Conservation (phyloP, 2,797 vertebrate genomes). For the Sebastolobus alascanus region DNA sequence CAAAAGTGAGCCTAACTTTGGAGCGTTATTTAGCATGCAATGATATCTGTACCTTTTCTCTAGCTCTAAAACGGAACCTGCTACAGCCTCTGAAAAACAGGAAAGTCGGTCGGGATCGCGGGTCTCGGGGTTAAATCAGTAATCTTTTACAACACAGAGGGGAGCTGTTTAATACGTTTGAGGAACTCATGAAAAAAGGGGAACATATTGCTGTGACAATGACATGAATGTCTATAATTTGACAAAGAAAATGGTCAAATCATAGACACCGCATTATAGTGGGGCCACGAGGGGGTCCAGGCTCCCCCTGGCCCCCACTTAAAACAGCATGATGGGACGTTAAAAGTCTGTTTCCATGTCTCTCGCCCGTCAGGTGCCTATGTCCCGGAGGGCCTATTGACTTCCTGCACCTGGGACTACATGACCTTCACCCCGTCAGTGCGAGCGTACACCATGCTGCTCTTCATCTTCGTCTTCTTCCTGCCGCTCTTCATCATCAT, state of each 20-base stretch:
- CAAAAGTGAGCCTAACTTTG: too few species aligned
- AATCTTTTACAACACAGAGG: not conserved
- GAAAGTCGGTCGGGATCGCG: too few species aligned
- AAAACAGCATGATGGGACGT: not conserved
- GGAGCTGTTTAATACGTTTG: not conserved
- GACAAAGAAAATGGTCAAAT: not conserved
- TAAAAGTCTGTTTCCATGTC: not conserved
- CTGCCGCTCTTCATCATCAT: constrained; percentile 93
- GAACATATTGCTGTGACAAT: not conserved
- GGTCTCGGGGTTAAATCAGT: too few species aligned
- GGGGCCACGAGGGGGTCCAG: not conserved
- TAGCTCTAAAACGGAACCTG: too few species aligned
- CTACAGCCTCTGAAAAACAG: too few species aligned
- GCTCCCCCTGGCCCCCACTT: not conserved
- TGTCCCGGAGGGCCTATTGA: constrained; percentile 93
- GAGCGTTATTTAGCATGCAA: too few species aligned
- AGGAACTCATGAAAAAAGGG: not conserved
- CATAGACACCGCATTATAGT: not conserved
- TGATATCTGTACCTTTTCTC: too few species aligned
- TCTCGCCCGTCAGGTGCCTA: constrained; percentile 87
- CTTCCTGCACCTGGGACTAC: constrained; percentile 97
- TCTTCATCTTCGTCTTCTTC: constrained; percentile 95
- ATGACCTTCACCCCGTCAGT: constrained; percentile 93
- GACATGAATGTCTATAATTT: not conserved
- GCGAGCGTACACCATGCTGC: constrained; percentile 94